Percentiles rank a stretch among this genome's conserved stretches.
phyloP scores from a whole-genome alignment of 2,797 vertebrate species.

The Thunnus albacares region DNA sequence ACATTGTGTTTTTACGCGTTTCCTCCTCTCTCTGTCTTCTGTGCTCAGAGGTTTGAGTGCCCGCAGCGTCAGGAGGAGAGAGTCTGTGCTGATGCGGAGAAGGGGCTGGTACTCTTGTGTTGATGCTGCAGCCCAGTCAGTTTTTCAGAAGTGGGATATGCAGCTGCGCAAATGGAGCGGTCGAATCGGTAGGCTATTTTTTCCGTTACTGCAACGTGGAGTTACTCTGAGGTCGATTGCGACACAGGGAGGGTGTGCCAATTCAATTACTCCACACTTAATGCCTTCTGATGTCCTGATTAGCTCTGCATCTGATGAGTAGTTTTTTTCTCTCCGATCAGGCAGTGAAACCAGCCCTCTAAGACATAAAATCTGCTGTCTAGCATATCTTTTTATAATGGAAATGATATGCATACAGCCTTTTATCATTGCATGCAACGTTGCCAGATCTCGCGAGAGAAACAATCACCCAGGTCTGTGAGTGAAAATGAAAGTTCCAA shows the following conservation, averaged over 20 bases:
- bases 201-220: background rate
- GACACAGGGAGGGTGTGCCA: background rate
- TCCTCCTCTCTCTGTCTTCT: background rate
- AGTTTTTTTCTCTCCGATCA: background rate
- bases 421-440: too few species aligned
- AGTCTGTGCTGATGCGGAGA: slow-evolving; percentile 2
- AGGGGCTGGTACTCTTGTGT: background rate
- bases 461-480: too few species aligned
- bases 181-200: slow-evolving; percentile 46
- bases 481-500: too few species aligned
- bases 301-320: background rate
- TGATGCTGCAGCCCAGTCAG: slow-evolving; percentile 33
- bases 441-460: too few species aligned
- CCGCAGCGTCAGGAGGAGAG: slow-evolving; percentile 1
- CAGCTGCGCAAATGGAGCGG: slow-evolving; percentile 64
- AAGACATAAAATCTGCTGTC: too few species aligned
- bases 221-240: background rate
- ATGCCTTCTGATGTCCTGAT: background rate
- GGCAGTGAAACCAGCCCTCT: background rate
- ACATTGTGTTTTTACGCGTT: slow-evolving; percentile 5
- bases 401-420: too few species aligned
- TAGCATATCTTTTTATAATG: too few species aligned
- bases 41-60: too few species aligned
- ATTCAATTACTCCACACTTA: background rate
- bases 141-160: slow-evolving; percentile 16